phyloP scores from a whole-genome alignment of 2,113 vertebrate genomes.

The Ageneiosus marmoratus region DNA sequence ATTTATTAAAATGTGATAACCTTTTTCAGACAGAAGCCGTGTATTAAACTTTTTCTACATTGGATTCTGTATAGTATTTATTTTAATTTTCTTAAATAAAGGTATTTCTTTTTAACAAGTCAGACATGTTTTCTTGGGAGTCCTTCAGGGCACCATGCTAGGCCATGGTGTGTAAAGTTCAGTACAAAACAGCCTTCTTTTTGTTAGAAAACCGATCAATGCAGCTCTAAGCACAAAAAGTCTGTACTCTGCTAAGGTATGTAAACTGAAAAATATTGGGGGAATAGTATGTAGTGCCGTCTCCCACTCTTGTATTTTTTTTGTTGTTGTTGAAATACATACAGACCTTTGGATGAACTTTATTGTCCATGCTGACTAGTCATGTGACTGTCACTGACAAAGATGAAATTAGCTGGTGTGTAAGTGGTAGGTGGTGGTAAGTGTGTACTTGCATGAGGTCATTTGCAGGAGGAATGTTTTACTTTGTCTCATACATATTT shows the following conservation, averaged over 20 bases:
- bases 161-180: not conserved
- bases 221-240: not conserved
- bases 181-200: not conserved
- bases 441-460: too few species aligned
- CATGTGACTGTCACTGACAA: not conserved
- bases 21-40: conserved; percentile 75
- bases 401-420: not conserved
- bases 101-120: conserved; percentile 69
- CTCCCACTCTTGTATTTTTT: not conserved
- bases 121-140: conserved; percentile 44
- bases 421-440: too few species aligned
- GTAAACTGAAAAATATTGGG: not conserved
- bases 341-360: not conserved
- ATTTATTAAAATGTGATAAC: conserved; percentile 70
- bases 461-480: not conserved
- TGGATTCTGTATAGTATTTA: conserved; percentile 85
- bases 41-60: conserved; percentile 79
- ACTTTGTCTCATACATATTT: not conserved
- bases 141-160: not conserved
- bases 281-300: not conserved
- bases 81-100: conserved; percentile 82
- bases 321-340: not conserved
- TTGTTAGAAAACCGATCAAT: not conserved
- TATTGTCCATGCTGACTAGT: not conserved
- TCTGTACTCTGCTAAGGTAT: not conserved